A percentile compares a stretch with the other conserved stretches of the same genome.
Evolutionary conservation across 2,888 invertebrate genomes (phyloP).

Genomic region (Liodrosophila aerea): DNA sequence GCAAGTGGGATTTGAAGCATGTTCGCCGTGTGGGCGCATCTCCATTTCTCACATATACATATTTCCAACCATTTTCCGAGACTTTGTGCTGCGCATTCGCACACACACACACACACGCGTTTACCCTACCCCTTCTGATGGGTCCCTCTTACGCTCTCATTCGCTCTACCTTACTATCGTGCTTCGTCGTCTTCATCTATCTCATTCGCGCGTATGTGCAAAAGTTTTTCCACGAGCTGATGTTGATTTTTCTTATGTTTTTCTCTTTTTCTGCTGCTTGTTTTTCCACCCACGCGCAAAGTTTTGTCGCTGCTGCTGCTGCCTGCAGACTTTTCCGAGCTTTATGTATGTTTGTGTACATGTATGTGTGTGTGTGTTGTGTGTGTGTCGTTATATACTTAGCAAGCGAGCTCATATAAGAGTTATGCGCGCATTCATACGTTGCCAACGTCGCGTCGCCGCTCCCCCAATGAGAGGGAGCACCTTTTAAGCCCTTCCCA

Average conservation of each 20-base stretch:
- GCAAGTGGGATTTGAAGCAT: not conserved
- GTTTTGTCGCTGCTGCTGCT: slow-evolving; percentile 30
- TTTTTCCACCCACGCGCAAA: slow-evolving; percentile 63
- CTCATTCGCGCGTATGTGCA: slow-evolving; percentile 64
- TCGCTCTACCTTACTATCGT: slow-evolving; percentile 21
- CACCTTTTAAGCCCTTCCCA: slow-evolving; percentile 48
- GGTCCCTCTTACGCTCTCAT: slow-evolving; percentile 21
- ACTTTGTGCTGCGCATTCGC: slow-evolving; percentile 52
- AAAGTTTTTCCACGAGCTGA: slow-evolving; percentile 67
- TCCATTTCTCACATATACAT: slow-evolving; percentile 44
- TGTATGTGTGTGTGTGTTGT: slow-evolving; percentile 25
- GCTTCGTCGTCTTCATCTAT: slow-evolving; percentile 60
- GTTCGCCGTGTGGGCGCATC: slow-evolving; percentile 17
- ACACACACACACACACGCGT: slow-evolving; percentile 27
- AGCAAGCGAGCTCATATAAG: slow-evolving; percentile 60
- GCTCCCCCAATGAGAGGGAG: slow-evolving; percentile 45
- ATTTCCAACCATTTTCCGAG: slow-evolving; percentile 30
- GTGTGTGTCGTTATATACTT: slow-evolving; percentile 51
- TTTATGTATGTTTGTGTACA: slow-evolving; percentile 40
- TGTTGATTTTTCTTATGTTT: slow-evolving; percentile 52
- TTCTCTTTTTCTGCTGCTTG: slow-evolving; percentile 29
- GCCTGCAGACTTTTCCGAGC: slow-evolving; percentile 50
- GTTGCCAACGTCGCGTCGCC: slow-evolving; percentile 32
- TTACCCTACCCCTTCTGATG: no score
- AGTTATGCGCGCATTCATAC: slow-evolving; percentile 71